A percentile compares a stretch with the other conserved stretches of the same genome.
phyloP scores from a whole-genome alignment of 2,113 vertebrate species.

The Muntiacus reevesi region DNA sequence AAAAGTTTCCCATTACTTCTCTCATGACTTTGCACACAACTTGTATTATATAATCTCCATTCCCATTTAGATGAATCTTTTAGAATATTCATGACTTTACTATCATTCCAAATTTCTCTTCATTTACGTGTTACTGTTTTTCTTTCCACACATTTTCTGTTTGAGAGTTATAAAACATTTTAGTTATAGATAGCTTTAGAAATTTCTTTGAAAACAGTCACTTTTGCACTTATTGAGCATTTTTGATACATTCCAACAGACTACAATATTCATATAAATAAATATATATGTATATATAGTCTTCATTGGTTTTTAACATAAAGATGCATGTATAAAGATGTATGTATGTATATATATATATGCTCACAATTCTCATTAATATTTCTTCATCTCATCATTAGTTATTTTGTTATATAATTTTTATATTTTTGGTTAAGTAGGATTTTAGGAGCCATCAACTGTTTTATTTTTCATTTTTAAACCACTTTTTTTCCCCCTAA shows the following conservation, averaged over 20 bases:
- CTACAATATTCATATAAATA: not conserved
- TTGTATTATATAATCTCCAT: not conserved
- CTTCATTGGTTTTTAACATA: not conserved
- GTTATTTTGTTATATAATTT: not conserved
- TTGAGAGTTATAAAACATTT: not conserved
- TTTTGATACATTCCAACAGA: not conserved
- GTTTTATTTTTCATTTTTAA: not conserved
- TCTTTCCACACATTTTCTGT: not conserved
- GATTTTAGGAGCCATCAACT: not conserved
- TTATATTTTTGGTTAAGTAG: not conserved
- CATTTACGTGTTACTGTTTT: not conserved
- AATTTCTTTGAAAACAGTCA: not conserved
- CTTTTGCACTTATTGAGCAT: not conserved
- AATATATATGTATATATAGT: not conserved
- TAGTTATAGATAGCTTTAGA: not conserved
- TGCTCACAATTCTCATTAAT: not conserved
- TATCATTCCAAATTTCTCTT: not conserved
- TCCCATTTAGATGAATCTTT: not conserved
- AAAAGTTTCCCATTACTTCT: not conserved
- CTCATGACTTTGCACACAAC: not conserved
- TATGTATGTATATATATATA: not conserved
- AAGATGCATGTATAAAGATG: not conserved
- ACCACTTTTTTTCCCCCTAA: not conserved
- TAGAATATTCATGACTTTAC: not conserved
- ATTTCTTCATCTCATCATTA: not conserved